These are phyloP conservation scores for Dendrolimus kikuchii DNA, from an alignment of 1,140 invertebrate species.

Conservation along the genomic window DNA sequence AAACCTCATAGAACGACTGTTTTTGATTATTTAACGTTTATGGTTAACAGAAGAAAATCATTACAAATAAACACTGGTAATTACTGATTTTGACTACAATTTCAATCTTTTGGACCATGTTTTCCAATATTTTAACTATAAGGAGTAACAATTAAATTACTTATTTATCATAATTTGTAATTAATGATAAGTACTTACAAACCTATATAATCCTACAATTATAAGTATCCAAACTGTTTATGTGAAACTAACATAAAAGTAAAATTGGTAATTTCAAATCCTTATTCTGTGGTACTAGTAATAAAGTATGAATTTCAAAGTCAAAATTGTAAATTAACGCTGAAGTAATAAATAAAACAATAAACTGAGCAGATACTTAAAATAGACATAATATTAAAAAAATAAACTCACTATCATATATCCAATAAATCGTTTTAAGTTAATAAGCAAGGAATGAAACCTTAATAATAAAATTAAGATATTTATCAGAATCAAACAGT, in stretches of 20 bases:
- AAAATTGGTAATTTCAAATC: not conserved
- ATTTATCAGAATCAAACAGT: not conserved
- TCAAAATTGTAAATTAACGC: conserved; percentile 1
- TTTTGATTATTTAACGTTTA: not conserved
- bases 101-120: conserved; percentile 61
- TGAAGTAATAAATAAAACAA: conserved; percentile 52
- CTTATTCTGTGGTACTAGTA: too few relatives aligned
- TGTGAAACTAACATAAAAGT: not conserved
- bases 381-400: conserved; percentile 22
- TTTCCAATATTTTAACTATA: conserved; percentile 38
- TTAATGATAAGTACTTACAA: conserved; percentile 37
- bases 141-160: conserved; percentile 28
- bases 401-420: not conserved
- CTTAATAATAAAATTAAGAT: conserved; percentile 13
- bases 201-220: conserved; percentile 13
- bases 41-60: conserved; percentile 15
- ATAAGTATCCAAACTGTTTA: conserved; percentile 6
- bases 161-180: conserved; percentile 25
- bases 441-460: conserved; percentile 44
- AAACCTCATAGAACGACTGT: conserved; percentile 15
- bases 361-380: conserved; percentile 50
- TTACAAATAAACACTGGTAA: conserved; percentile 34
- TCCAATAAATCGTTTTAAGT: conserved; percentile 15
- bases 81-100: conserved; percentile 58
- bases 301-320: too few relatives aligned